These are phyloP conservation scores for Arctopsyche grandis DNA, from an alignment of 1,140 invertebrate species.

Conservation along the genomic window DNA sequence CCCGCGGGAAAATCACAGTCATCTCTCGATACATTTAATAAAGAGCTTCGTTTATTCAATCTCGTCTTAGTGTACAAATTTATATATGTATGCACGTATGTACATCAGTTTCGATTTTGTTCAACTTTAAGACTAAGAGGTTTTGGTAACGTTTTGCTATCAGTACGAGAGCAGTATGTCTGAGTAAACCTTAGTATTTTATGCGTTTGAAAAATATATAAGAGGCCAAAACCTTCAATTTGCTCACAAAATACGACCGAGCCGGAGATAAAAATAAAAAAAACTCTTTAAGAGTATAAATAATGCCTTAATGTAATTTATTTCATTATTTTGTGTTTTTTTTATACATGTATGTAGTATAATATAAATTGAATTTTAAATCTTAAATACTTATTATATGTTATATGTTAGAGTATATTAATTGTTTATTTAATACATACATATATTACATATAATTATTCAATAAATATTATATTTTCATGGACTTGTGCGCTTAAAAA, in stretches of 20 bases:
- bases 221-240: slow-evolving; percentile 41
- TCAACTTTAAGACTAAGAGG: not conserved
- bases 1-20: not conserved
- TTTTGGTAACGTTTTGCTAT: not conserved
- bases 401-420: too few species aligned
- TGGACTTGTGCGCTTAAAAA: too few species aligned
- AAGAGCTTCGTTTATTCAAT: not conserved
- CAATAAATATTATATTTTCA: too few species aligned
- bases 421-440: too few species aligned
- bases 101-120: not conserved
- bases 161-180: not conserved
- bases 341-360: too few species aligned
- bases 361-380: too few species aligned
- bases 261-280: not conserved
- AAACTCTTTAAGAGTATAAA: not conserved
- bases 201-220: slow-evolving; percentile 40
- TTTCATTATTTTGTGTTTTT: too few species aligned
- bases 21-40: not conserved
- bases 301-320: too few species aligned
- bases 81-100: not conserved
- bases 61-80: not conserved
- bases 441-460: too few species aligned
- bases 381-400: too few species aligned
- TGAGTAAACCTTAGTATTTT: slow-evolving; percentile 18
- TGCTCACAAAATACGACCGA: slow-evolving; percentile 40